Evolutionary conservation across 2,888 invertebrate genomes (phyloP), one percentile per base, ranked within the genome.

Genomic region (Eucriotettix oculatus): DNA sequence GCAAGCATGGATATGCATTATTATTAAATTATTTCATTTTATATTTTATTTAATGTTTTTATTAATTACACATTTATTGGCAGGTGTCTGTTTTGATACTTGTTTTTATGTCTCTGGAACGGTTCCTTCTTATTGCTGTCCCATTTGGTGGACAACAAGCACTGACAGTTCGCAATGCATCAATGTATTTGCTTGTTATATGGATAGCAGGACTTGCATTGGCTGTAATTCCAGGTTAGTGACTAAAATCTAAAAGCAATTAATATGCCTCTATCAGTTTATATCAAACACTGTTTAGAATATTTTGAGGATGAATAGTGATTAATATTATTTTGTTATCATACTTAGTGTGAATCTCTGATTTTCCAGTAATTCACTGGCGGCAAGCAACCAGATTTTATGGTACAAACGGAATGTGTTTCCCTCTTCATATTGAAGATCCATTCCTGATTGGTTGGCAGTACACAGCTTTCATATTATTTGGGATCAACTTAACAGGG

Each of bases 381-480:
- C 72, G 75, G 56, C 78, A 78, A 54, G 79, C 78, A 60, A 79
- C 78, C 0, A 74, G 76, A 64, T 85, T 82, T 71, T 85, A 85
- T 69, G 85, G 85, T 14, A 76, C 78, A 17, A 83, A 82, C 59
- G 82, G 84, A 54, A 79, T 85, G 67, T 86, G 86, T 66, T 83
- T 86, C 66, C 86, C 86, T 1, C 70, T 86, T 29, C 84, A 85
- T 69, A 80, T 86, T 62, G 81, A 82, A 63, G 83, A 86, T 63
- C 81, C 84, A 0, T 85, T 75, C 69, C 75, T 80, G 5, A 67
- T 79, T 40, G 86, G 86, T 16, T 86, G 85, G 85, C 76, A 85
- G 68, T 86, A 85, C 68, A 85, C 85, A 1, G 80, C 84, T 0
- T 81, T 85, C 67, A 78, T 86, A 63, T 84, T 85, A 67, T 73